A percentile compares a stretch with the other conserved stretches of the same genome.
Evolutionary conservation across 2,888 invertebrate species (phyloP).

Genomic region (Carcina quercana): DNA sequence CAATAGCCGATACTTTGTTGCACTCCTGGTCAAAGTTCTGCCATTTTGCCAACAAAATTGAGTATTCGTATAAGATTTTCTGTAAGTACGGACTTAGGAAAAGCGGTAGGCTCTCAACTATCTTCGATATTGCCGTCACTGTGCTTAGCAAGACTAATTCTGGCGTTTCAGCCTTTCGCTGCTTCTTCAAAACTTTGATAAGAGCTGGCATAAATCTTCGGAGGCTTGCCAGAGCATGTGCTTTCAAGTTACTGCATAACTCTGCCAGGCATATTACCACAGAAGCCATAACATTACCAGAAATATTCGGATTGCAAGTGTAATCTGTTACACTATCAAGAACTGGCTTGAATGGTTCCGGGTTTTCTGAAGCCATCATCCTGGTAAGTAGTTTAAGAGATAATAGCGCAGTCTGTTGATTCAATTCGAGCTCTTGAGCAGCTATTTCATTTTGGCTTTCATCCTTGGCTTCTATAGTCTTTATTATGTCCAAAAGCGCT

Average conservation of each 20-base stretch:
- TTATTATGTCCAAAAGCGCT: conserved; percentile 75
- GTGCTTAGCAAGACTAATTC: conserved; percentile 80
- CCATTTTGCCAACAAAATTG: conserved; percentile 73
- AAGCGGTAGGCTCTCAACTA: conserved; percentile 85
- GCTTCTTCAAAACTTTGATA: conserved; percentile 76
- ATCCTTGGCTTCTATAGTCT: conserved; percentile 59
- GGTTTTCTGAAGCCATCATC: conserved; percentile 78
- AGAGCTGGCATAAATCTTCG: conserved; percentile 86
- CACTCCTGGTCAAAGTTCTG: conserved; percentile 57
- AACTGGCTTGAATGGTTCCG: conserved; percentile 81
- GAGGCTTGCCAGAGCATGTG: conserved; percentile 83
- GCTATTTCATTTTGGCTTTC: conserved; percentile 35
- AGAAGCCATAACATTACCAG: conserved; percentile 81
- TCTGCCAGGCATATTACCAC: conserved; percentile 86
- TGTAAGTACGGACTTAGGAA: conserved; percentile 91
- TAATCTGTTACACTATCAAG: conserved; percentile 79
- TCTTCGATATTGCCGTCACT: conserved; percentile 85
- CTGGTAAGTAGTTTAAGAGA: conserved; percentile 89
- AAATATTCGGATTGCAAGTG: conserved; percentile 61
- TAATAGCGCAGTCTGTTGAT: conserved; percentile 88
- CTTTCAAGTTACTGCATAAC: conserved; percentile 82
- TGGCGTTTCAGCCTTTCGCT: conserved; percentile 75
- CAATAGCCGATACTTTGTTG: conserved; percentile 67
- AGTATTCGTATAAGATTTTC: conserved; percentile 79
- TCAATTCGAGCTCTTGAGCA: conserved; percentile 76